Evolutionary conservation across 2,113 vertebrate species (phyloP).

Genomic region (Chunga burmeisteri): DNA sequence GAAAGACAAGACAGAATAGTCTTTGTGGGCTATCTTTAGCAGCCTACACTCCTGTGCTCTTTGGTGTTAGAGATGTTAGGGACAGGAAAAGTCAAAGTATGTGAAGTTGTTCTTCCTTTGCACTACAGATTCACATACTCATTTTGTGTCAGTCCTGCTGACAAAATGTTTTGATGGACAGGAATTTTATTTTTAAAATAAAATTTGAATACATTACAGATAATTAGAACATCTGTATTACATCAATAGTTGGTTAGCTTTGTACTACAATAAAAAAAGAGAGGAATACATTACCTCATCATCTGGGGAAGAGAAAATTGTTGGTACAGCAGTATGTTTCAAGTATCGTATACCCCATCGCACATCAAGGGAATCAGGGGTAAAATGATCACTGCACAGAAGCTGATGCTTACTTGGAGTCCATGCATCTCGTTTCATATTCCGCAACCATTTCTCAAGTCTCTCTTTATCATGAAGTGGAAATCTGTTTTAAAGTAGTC

Average conservation of each 20-base stretch:
- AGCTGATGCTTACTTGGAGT: constrained; percentile 87
- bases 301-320: constrained; percentile 78
- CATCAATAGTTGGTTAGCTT: not conserved
- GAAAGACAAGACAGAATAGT: not conserved
- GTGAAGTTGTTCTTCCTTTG: not conserved
- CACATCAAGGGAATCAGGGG: constrained; percentile 84
- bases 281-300: constrained; percentile 65
- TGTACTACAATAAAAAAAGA: not conserved
- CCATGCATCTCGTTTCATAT: constrained; percentile 83
- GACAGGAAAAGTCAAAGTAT: not conserved
- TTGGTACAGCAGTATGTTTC: constrained; percentile 84
- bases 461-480: constrained; percentile 84
- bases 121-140: not conserved
- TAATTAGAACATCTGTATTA: not conserved
- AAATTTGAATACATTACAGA: not conserved
- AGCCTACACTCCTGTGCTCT: not conserved
- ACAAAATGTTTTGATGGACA: not conserved
- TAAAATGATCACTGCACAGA: constrained; percentile 88
- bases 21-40: not conserved
- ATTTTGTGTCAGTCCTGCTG: not conserved
- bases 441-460: constrained; percentile 85
- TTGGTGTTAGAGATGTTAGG: not conserved
- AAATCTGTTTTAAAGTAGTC: constrained; percentile 73
- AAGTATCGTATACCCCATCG: constrained; percentile 89
- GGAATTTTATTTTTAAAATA: not conserved